Conservation (phyloP, 2,113 vertebrate species). For the Carettochelys insculpta region DNA sequence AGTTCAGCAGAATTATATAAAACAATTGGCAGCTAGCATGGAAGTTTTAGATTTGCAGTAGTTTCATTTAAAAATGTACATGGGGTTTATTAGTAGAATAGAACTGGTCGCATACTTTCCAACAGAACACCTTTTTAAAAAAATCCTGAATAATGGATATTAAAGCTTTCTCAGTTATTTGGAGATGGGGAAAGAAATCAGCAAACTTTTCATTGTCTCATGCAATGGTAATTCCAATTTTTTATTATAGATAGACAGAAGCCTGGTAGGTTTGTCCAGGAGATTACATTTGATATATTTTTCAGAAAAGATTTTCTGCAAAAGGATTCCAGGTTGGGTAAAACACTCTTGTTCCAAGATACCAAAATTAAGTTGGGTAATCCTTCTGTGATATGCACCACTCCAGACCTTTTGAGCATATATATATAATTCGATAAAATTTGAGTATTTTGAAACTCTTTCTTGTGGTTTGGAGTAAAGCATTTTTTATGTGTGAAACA, state of each 20-base stretch:
- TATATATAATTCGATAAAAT: too few relatives aligned
- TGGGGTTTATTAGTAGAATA: background rate
- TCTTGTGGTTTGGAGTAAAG: accelerated
- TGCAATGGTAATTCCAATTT: background rate
- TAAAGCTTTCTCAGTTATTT: background rate
- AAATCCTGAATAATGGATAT: background rate
- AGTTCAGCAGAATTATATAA: background rate
- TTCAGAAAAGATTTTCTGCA: background rate
- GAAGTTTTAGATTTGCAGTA: background rate
- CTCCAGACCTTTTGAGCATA: background rate
- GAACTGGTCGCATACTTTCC: background rate
- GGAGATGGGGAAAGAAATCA: background rate
- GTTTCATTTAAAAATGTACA: background rate
- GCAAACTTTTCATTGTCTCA: background rate
- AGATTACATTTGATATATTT: background rate
- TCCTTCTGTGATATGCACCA: background rate
- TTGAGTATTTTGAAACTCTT: background rate
- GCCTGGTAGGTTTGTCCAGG: background rate
- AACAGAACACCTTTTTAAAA: background rate
- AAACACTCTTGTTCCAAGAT: background rate
- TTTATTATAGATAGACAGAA: background rate
- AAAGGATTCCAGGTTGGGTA: background rate
- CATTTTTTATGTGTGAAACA: background rate
- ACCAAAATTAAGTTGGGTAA: background rate
- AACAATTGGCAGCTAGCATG: background rate